Evolutionary conservation across 2,113 vertebrate genomes (phyloP).

Genomic region (Vidua chalybeata): DNA sequence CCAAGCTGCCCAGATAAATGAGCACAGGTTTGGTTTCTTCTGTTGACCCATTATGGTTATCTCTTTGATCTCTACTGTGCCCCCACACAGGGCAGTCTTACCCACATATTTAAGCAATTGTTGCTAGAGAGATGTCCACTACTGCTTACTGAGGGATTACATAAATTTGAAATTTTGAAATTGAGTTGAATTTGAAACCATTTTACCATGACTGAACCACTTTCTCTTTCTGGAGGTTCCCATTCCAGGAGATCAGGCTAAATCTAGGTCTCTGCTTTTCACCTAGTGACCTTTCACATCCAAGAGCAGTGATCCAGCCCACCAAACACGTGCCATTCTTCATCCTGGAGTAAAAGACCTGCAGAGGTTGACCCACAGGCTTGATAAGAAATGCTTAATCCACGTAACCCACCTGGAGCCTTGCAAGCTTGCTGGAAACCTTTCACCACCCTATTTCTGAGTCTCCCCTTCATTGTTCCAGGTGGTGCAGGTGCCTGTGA

Average conservation of each 20-base stretch:
- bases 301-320: not conserved
- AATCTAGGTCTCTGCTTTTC: not conserved
- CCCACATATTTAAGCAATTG: not conserved
- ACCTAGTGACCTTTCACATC: not conserved
- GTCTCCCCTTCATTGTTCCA: not conserved
- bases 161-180: not conserved
- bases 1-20: not conserved
- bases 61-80: not conserved
- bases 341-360: not conserved
- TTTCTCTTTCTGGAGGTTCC: not conserved
- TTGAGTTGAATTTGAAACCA: not conserved
- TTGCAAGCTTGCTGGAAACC: not conserved
- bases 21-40: not conserved
- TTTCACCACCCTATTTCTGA: not conserved
- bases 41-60: not conserved
- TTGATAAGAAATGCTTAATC: not conserved
- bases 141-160: not conserved
- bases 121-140: not conserved
- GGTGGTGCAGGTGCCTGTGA: not conserved
- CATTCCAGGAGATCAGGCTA: not conserved
- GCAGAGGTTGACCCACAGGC: not conserved
- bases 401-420: not conserved
- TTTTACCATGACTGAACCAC: not conserved
- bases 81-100: not conserved
- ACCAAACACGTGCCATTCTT: not conserved